Evolutionary conservation across 2,888 invertebrate genomes (phyloP).

Genomic region (Latrodectus elegans): DNA sequence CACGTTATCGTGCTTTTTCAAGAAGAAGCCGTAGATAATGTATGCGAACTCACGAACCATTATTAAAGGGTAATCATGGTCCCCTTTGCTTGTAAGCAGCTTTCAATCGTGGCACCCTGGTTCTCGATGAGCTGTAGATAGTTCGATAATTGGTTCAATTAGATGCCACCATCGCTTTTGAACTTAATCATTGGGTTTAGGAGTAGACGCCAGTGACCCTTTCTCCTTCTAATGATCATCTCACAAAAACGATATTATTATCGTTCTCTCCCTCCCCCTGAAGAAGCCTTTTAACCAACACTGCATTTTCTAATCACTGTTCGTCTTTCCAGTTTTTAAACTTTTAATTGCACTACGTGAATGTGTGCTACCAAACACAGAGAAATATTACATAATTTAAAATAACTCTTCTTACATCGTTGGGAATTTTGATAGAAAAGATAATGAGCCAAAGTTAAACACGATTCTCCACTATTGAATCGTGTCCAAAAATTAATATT

Average conservation of each 20-base stretch:
- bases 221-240: conserved; percentile 64
- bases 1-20: conserved; percentile 16
- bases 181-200: conserved; percentile 65
- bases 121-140: conserved; percentile 66
- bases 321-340: conserved; percentile 54
- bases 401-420: too few species aligned
- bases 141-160: conserved; percentile 69
- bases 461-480: too few species aligned
- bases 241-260: conserved; percentile 61
- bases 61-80: conserved; percentile 67
- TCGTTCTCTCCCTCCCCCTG: conserved; percentile 49
- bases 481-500: too few species aligned
- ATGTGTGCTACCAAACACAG: too few species aligned
- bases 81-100: conserved; percentile 41
- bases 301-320: conserved; percentile 44
- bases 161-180: conserved; percentile 66
- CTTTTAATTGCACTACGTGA: conserved; percentile 39
- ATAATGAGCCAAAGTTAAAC: too few species aligned
- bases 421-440: too few species aligned
- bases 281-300: conserved; percentile 23
- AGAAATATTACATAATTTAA: too few species aligned
- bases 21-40: conserved; percentile 43
- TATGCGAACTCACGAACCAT: conserved; percentile 69
- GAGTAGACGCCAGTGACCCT: conserved; percentile 64
- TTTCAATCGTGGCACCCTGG: conserved; percentile 57